phyloP scores from a whole-genome alignment of 2,888 invertebrate species.

The Ophioninae sp. region DNA sequence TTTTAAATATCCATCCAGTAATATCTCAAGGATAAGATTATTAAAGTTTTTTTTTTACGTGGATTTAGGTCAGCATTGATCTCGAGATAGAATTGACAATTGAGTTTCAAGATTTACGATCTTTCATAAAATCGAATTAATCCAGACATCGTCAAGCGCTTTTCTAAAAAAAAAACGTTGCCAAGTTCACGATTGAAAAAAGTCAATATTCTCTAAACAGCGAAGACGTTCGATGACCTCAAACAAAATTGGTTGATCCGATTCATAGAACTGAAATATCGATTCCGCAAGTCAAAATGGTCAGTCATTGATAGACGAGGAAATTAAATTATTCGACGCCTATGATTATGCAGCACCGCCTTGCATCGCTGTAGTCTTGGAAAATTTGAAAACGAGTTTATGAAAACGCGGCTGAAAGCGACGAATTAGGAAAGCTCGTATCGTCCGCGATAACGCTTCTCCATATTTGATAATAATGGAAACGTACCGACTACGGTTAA shows the following conservation, averaged over 20 bases:
- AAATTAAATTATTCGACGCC: constrained; percentile 35
- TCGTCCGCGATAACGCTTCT: constrained; percentile 44
- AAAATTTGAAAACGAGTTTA: not conserved
- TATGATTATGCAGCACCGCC: constrained; percentile 48
- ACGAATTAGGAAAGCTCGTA: constrained; percentile 42
- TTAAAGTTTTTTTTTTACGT: no score
- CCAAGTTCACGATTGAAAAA: no score
- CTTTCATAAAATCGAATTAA: no score
- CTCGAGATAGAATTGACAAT: no score
- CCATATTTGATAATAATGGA: not conserved
- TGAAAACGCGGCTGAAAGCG: not conserved
- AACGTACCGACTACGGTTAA: constrained; percentile 47
- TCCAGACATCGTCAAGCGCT: no score
- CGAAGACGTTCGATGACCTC: no score
- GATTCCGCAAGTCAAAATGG: not conserved
- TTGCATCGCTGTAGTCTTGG: constrained; percentile 14
- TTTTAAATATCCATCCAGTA: no score
- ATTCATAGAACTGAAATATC: not conserved
- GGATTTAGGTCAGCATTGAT: no score
- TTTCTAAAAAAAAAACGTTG: no score
- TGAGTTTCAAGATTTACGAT: no score
- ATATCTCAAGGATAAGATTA: no score
- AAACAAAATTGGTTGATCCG: not conserved
- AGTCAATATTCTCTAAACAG: no score
- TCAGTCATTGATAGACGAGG: not conserved